phyloP scores from a whole-genome alignment of 2,888 invertebrate genomes.

The Sinohyriopsis cumingii region DNA sequence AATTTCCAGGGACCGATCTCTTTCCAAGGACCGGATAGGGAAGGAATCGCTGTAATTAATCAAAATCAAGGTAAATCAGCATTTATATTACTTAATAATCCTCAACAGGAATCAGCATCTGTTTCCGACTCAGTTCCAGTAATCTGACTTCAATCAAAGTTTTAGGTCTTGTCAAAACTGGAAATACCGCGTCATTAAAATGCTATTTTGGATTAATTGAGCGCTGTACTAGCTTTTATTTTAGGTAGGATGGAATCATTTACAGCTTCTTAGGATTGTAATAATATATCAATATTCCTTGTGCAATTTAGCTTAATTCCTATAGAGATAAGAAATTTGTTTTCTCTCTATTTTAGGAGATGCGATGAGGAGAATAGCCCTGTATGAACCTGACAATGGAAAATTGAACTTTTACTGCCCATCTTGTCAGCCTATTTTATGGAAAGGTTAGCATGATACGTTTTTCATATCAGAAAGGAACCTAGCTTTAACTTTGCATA shows the following conservation, averaged over 20 bases:
- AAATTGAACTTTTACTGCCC: constrained; percentile 81
- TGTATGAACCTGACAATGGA: constrained; percentile 78
- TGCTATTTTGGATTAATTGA: neutral
- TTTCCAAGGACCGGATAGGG: constrained; percentile 89
- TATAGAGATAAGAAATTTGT: neutral
- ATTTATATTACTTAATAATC: constrained; percentile 1
- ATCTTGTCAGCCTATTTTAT: constrained; percentile 80
- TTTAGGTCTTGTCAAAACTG: neutral
- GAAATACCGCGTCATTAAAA: neutral
- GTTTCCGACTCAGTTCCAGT: neutral
- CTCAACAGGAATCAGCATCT: neutral
- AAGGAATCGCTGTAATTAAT: constrained; percentile 89
- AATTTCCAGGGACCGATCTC: constrained; percentile 87
- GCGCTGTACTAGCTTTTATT: too few relatives aligned
- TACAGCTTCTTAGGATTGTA: too few relatives aligned
- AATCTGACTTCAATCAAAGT: neutral
- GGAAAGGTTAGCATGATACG: constrained; percentile 74
- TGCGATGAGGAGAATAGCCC: constrained; percentile 81
- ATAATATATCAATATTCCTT: too few relatives aligned
- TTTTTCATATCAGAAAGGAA: neutral
- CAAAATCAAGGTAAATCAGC: constrained; percentile 87
- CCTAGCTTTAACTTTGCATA: neutral
- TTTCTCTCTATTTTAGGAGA: constrained; percentile 65
- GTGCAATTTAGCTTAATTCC: too few relatives aligned
- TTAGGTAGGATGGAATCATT: too few relatives aligned